Conservation (phyloP, 2,797 vertebrate species). For the Cygnus olor region DNA sequence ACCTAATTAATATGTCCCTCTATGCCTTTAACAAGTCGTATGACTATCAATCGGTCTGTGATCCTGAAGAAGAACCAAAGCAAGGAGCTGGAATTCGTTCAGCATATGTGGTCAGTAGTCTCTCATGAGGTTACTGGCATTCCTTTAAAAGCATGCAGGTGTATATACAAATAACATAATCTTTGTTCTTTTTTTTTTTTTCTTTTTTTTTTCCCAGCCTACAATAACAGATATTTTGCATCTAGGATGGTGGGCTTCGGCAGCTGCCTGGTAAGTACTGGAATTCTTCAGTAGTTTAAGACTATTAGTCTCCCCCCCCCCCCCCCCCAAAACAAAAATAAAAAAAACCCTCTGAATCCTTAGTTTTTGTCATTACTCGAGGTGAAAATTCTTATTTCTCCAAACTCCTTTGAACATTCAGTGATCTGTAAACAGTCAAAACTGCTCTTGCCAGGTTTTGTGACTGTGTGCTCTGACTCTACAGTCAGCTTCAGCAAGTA, state of each 20-base stretch:
- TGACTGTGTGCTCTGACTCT: background rate
- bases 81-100: slow-evolving; percentile 91
- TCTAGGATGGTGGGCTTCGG: slow-evolving; percentile 97
- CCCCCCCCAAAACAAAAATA: too few species aligned
- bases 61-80: slow-evolving; percentile 91
- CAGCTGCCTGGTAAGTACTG: slow-evolving; percentile 90
- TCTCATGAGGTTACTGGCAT: background rate
- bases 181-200: background rate
- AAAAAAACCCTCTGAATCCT: background rate
- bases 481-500: background rate
- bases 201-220: slow-evolving; percentile 79
- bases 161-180: background rate
- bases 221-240: slow-evolving; percentile 93
- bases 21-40: slow-evolving; percentile 97
- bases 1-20: slow-evolving; percentile 90
- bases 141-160: background rate
- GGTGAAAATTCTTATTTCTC: background rate
- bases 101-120: slow-evolving; percentile 87
- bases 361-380: background rate
- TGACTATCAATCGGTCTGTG: slow-evolving; percentile 96
- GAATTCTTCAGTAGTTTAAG: background rate
- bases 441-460: background rate
- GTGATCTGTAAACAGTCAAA: background rate
- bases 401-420: background rate
- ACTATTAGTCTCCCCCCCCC: background rate